phyloP scores from a whole-genome alignment of 2,113 vertebrate genomes.

The Cathartes aura region DNA sequence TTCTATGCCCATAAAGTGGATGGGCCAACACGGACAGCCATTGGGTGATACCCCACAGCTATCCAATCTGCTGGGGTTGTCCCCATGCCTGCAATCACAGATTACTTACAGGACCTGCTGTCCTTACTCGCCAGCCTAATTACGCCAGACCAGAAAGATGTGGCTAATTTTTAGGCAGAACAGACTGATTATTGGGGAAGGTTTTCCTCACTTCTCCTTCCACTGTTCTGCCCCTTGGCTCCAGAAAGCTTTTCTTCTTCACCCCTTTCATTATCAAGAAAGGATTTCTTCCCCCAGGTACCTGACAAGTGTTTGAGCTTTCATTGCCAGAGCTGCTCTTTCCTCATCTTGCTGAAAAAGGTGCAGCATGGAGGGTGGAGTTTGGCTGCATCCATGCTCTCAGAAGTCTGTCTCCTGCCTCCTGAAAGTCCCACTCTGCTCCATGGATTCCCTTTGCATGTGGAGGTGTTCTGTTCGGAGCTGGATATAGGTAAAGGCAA shows the following conservation, averaged over 20 bases:
- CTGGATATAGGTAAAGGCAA: background rate
- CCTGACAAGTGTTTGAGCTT: background rate
- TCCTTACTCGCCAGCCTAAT: background rate
- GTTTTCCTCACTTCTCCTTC: background rate
- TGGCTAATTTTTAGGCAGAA: background rate
- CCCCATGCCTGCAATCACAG: background rate
- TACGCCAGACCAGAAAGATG: background rate
- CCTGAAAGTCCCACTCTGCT: background rate
- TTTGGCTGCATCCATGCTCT: background rate
- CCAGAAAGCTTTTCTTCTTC: background rate
- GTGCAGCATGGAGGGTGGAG: background rate
- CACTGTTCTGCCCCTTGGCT: rapidly evolving
- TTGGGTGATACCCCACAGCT: background rate
- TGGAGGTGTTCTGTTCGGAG: background rate
- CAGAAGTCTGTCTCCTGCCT: background rate
- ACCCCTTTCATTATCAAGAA: background rate
- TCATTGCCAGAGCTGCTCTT: background rate
- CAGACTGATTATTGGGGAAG: background rate
- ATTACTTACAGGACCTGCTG: background rate
- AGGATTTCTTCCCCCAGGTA: background rate
- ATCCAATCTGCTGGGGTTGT: background rate
- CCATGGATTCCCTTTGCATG: background rate
- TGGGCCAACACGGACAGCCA: background rate
- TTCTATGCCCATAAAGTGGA: background rate
- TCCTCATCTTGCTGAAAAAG: background rate